Base-by-base conservation (phyloP, 2,797 vertebrate species). In the Pogoniulus pusillus region DNA sequence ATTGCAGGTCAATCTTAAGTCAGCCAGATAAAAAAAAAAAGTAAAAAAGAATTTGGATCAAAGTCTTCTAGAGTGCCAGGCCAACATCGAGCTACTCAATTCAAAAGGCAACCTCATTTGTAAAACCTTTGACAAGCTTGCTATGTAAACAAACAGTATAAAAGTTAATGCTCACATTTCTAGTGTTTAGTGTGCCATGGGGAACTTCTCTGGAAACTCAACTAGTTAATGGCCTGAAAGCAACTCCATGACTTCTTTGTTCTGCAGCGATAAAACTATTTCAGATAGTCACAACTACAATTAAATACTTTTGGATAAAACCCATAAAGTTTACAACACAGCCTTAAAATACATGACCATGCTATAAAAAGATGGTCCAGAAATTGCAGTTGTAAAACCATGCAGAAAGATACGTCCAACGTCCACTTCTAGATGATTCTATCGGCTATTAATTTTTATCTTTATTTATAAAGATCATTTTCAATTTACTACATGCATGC, bases 11-110 rank as follows among this genome's bases (percentile, higher is more conserved):
- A 79, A 15, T 39, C 23, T 69, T 63, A 69, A 73, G 83, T 93
- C 79, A 87, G 70, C 10, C 69, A 41, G 41, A 41, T 12, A 0
- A 0, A 1, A 5, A 29, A 30, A 45, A n/a, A 15, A 29, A 4
- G 20, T 26, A 27, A 66, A 73, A 49, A 47, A 32, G 22, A 7
- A 65, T 58, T 59, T 53, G 73, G 53, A 37, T 88, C 43, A 12
- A 87, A 70, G 70, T 76, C 65, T 82, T 72, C 75, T 62, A 69
- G 65, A 85, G 41, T 45, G 53, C 24, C 51, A 89, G 16, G 62
- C 58, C 75, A 91, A 85, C 70, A 77, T 8, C 8, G 77, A 72
- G 7, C 41, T 77, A 71, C 4, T 59, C 55, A 89, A 77, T 1
- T 69, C n/a, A 80, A 90, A 69, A 65, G 51, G 37, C 69, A 91